A percentile compares a stretch with the other conserved stretches of the same genome.
phyloP scores from a whole-genome alignment of 2,888 invertebrate genomes.

The Agrochola litura region DNA sequence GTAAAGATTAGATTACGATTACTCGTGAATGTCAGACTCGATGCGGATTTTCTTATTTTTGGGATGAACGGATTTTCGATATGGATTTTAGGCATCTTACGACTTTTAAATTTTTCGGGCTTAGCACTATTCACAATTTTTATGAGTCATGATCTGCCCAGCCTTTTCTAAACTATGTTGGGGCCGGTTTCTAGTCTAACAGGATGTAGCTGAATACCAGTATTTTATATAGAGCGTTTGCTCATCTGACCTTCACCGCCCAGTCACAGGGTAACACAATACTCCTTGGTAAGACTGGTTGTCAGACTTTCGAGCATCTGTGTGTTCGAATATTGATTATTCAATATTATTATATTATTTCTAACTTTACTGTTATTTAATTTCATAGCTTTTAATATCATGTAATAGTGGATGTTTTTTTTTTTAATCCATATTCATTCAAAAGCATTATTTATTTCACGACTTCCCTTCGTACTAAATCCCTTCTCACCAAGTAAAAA shows the following conservation, averaged over 20 bases:
- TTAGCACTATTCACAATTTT: background rate
- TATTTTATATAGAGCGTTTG: background rate
- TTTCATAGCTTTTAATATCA: background rate
- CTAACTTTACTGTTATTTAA: background rate
- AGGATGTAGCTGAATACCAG: background rate
- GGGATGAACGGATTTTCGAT: background rate
- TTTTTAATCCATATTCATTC: background rate
- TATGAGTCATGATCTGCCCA: background rate
- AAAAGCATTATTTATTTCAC: background rate
- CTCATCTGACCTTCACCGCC: background rate
- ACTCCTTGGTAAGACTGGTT: background rate
- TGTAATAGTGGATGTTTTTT: background rate
- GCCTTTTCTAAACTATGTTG: background rate
- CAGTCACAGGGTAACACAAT: background rate
- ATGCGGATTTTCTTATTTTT: constrained; percentile 4
- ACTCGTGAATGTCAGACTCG: constrained; percentile 15
- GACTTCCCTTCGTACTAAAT: background rate
- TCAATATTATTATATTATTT: background rate
- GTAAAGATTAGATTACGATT: constrained; percentile 47
- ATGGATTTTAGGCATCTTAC: background rate
- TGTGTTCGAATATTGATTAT: background rate
- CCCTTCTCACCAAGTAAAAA: background rate
- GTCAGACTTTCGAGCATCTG: background rate
- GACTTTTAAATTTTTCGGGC: background rate
- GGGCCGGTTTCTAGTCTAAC: background rate